Percentiles rank a stretch among this genome's conserved stretches.
Conservation (phyloP, 2,888 invertebrate genomes). For the Phalera bucephala region DNA sequence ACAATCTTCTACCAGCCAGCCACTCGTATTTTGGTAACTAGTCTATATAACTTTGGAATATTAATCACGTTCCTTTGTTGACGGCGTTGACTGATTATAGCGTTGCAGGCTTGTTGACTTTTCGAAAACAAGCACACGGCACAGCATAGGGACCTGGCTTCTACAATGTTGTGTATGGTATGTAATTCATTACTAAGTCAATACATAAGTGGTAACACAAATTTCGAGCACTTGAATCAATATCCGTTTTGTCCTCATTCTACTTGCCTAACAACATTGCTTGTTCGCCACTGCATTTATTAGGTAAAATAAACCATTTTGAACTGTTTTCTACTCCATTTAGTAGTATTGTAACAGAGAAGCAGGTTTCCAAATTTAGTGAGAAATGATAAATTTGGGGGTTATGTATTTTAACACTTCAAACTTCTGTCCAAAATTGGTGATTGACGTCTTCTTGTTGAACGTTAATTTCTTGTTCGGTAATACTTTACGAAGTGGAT, state of each 20-base stretch:
- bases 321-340: not conserved
- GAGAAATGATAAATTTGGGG: not conserved
- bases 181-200: constrained; percentile 48
- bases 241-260: constrained; percentile 61
- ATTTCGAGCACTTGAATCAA: constrained; percentile 55
- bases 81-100: constrained; percentile 13
- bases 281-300: constrained; percentile 19
- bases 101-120: constrained; percentile 1
- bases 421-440: not conserved
- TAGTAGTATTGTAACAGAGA: not conserved
- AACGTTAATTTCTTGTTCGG: not conserved
- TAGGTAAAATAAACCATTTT: constrained; percentile 4
- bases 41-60: too few species aligned
- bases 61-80: constrained; percentile 4
- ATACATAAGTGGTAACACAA: constrained; percentile 45
- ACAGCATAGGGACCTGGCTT: constrained; percentile 4
- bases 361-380: not conserved
- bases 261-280: constrained; percentile 13
- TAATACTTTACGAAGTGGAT: not conserved
- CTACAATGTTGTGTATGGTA: constrained; percentile 24
- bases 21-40: too few species aligned
- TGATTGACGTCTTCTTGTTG: not conserved
- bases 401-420: not conserved
- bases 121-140: not conserved
- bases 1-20: too few species aligned